These are phyloP conservation scores for Hyposmocoma kahamanoa DNA, from an alignment of 1,140 invertebrate genomes.

Conservation along the genomic window DNA sequence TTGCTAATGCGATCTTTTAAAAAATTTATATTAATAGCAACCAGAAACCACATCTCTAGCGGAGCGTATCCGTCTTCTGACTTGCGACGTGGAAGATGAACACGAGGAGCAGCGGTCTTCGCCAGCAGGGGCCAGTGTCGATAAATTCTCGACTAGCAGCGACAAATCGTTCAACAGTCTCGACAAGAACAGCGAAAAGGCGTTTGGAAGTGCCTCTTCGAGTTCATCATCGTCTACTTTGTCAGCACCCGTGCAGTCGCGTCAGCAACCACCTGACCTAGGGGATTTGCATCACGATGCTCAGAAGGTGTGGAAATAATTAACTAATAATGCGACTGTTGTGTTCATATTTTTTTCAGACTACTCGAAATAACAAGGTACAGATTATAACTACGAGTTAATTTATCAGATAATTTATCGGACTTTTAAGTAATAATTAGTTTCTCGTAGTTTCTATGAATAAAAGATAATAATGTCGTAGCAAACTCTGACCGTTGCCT, in stretches of 20 bases:
- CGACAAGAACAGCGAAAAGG: conserved; percentile 62
- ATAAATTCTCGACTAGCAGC: conserved; percentile 57
- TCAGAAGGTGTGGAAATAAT: conserved; percentile 49
- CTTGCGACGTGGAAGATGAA: conserved; percentile 86
- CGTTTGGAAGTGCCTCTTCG: conserved; percentile 57
- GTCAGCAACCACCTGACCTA: conserved; percentile 53
- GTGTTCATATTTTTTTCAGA: too few relatives aligned
- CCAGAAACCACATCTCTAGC: conserved; percentile 82
- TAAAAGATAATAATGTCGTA: too few relatives aligned
- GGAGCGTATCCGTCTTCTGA: conserved; percentile 86
- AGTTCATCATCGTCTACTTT: conserved; percentile 55
- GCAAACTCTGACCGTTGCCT: too few relatives aligned
- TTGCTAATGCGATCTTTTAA: too few relatives aligned
- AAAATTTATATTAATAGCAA: conserved; percentile 26
- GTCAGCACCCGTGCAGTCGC: conserved; percentile 39
- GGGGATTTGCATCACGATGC: conserved; percentile 58
- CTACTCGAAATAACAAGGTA: too few relatives aligned
- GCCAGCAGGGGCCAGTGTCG: conserved; percentile 66
- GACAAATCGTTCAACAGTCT: conserved; percentile 51
- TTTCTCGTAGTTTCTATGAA: too few relatives aligned
- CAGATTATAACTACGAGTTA: too few relatives aligned
- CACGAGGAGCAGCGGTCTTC: conserved; percentile 65
- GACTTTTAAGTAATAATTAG: too few relatives aligned
- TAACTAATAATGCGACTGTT: too few relatives aligned
- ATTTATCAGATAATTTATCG: too few relatives aligned